Base-by-base conservation (phyloP, 1,140 invertebrate genomes). In the Platyura marginata region DNA sequence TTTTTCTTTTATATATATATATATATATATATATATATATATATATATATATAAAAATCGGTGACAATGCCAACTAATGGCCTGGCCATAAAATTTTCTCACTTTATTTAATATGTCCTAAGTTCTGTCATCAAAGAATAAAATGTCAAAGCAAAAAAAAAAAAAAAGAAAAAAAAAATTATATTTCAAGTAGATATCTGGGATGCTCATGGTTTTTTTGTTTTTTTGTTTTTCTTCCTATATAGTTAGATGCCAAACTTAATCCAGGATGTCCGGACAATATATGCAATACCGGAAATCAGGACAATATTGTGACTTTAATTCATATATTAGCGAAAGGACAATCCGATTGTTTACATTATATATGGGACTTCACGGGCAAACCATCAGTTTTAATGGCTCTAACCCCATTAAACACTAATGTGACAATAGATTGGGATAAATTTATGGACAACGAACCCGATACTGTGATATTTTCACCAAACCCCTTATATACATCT, bases 351-450 rank as follows among this genome's bases (percentile, higher is more conserved):
- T 66, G 65, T 0, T 50, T 75, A 3, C 71, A 75, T 48, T 71
- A 73, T 48, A 41, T 75, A 20, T 75, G 72, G 72, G 70, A 73
- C 51, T 73, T 75, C 46, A 64, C 64, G 22, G 54, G 63, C 13
- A 57, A 61, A 40, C 72, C 73, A 0, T 65, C 67, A 2, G 44
- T 74, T 8, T 48, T 74, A 4, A 51, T 69, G 20, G 64, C 66
- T 1, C 46, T 71, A 2, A 65, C 67, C 18, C 49, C 57, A 1
- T 35, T 49, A 0, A 63, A 65, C 37, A 55, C 65, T 13, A 54
- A 56, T 22, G 22, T 74, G 6, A 46, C 57, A 23, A 58, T 75
- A 23, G 47, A 46, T 32, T 75, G 71, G 71, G 36, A 53, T n/a
- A 40, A 21, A 4, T 21, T 40, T 21, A 22, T 23, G 1, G 46